Base-by-base conservation (phyloP, 2,797 vertebrate species). In the Bovichtus diacanthus region DNA sequence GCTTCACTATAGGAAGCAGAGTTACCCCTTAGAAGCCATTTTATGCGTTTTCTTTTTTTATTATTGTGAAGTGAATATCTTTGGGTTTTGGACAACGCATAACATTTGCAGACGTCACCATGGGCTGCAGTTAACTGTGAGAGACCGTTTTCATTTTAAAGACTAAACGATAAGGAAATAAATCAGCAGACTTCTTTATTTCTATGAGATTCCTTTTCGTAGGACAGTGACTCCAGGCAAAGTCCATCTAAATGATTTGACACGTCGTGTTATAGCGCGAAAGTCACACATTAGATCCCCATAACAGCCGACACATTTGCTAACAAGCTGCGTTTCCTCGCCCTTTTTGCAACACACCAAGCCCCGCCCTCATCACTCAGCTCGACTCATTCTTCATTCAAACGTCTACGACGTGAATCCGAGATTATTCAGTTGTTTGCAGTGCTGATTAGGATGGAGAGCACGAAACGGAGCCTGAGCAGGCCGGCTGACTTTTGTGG, bases 401-500 rank as follows among this genome's bases (percentile, higher is more conserved):
- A 58, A 76, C 12, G 23, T 50, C 65, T 67, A 12, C 51, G 1
- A 50, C 59, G 41, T 31, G 34, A 69, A 80, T 70, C 70, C 64
- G 74, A 56, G 82, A 76, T 87, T 80, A 67, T 77, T 74, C 39
- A 25, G 58, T 67, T 54, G 78, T 11, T n/a, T 70, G 64, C 10
- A 4, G 59, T 34, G 27, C 13, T 72, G 84, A 87, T 85, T 73
- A 86, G 70, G 67, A 76, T 49, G 80, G 83, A 47, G 71, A 80
- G 67, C 62, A 59, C 38, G 5, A 59, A 81, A 55, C 56, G 36
- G 54, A 59, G 64, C 64, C 75, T 47, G 83, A 73, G 75, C 70
- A 36, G 55, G 55, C 74, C 44, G 71, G 70, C 19, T 78, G 86
- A 90, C 87, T 85, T 83, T 74, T 65, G 62, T 62, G 49, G 69